phyloP scores from a whole-genome alignment of 2,888 invertebrate species.

The Phragmatobia fuliginosa region DNA sequence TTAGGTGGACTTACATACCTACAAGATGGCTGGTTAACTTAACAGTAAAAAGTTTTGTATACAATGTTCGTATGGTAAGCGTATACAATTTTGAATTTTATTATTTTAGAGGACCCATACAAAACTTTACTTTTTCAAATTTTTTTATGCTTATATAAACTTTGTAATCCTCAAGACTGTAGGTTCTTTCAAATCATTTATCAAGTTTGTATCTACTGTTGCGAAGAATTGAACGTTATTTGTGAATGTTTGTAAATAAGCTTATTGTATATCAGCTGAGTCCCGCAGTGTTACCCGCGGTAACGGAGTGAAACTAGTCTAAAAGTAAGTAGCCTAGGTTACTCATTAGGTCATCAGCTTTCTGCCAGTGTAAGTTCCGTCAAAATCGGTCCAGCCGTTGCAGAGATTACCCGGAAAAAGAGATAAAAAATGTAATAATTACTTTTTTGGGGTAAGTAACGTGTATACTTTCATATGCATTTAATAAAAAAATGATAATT shows the following conservation, averaged over 20 bases:
- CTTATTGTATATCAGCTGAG: background rate
- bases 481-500: too few species aligned
- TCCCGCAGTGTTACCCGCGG: too few species aligned
- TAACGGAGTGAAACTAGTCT: too few species aligned
- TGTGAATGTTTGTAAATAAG: background rate
- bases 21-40: background rate
- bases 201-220: background rate
- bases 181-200: background rate
- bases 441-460: too few species aligned
- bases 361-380: too few species aligned
- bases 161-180: background rate
- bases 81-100: background rate
- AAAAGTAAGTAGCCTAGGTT: too few species aligned
- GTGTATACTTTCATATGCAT: too few species aligned
- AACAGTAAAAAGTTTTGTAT: background rate
- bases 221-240: background rate
- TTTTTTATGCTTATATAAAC: background rate
- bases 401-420: too few species aligned
- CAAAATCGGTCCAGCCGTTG: too few species aligned
- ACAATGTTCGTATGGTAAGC: background rate
- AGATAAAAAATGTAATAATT: too few species aligned
- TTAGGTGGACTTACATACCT: background rate
- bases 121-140: background rate
- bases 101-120: background rate
- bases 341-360: too few species aligned